Evolutionary conservation across 2,888 invertebrate genomes (phyloP), one percentile per base, ranked within the genome.

Genomic region (Cheilosia soror): DNA sequence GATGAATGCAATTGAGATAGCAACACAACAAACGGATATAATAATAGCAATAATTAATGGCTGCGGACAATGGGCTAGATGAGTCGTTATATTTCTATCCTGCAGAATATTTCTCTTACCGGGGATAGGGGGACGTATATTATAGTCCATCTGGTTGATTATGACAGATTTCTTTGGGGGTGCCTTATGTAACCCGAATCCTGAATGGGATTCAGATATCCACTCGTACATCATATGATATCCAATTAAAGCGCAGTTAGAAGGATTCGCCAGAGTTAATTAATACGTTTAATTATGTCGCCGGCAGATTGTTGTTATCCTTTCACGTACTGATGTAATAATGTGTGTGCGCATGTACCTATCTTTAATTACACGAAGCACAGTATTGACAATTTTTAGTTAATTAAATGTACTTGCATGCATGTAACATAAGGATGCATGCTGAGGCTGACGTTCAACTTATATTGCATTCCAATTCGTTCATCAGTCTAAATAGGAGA

Each of bases 191-290:
- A 33, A 15, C 55, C 51, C 47, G 40, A 55, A 62, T 78, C 72
- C 51, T 57, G 49, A 69, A 75, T 69, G 71, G 33, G 53, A 49
- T 72, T 66, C 33, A 60, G 40, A 72, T 72, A 82, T 71, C 63
- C 13, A 57, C 62, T 66, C 55, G 66, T 55, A 55, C 76, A 81
- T 77, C 71, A 85, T 77, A 76, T 53, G 72, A 72, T 72, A 76
- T 68, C 80, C 81, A 85, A 85, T 85, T 85, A 85, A 85, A 85
- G 72, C 58, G 62, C 85, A 85, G 72, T 85, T 85, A 85, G 71
- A 72, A 33, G 76, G 81, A 85, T 85, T 85, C 85, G 53, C 71
- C 66, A 51, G 62, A 85, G 76, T 81, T 85, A 81, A 85, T 85
- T 85, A 85, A 68, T 85, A 77, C 58, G 71, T 85, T 77, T 81